Percentiles rank a stretch among this genome's conserved stretches.
Evolutionary conservation across 2,888 invertebrate genomes (phyloP).

Genomic region (Xylota sylvarum): DNA sequence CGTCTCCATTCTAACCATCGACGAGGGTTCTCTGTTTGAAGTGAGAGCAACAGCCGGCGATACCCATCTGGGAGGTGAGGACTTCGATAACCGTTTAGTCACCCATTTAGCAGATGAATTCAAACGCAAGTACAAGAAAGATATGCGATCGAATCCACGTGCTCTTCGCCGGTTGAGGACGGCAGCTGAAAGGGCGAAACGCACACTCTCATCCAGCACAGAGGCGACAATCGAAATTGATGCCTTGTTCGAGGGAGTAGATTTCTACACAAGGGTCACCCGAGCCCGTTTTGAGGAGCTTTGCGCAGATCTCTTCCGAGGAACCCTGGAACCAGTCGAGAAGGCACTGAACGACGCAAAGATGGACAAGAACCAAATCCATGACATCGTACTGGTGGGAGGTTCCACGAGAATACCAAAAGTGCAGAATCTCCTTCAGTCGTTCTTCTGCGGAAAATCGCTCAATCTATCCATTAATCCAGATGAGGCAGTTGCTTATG

Average conservation of each 20-base stretch:
- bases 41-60: conserved; percentile 97
- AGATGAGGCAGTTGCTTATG: conserved; percentile 91
- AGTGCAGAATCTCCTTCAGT: conserved; percentile 89
- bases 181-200: conserved; percentile 90
- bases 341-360: conserved; percentile 91
- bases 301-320: conserved; percentile 88
- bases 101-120: conserved; percentile 94
- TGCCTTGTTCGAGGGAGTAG: conserved; percentile 89
- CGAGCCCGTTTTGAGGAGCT: conserved; percentile 91
- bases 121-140: conserved; percentile 90
- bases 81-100: conserved; percentile 94
- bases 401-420: conserved; percentile 92
- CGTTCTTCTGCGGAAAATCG: conserved; percentile 90
- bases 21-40: conserved; percentile 94
- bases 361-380: conserved; percentile 89
- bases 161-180: conserved; percentile 89
- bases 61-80: conserved; percentile 95
- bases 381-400: conserved; percentile 92
- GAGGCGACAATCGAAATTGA: conserved; percentile 90
- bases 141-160: conserved; percentile 87
- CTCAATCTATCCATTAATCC: conserved; percentile 90
- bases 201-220: conserved; percentile 90
- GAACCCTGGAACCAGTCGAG: conserved; percentile 90
- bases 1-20: conserved; percentile 96
- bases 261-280: conserved; percentile 89